These are phyloP conservation scores for Aporophyla lueneburgensis DNA, from an alignment of 2,888 invertebrate genomes.

Conservation along the genomic window DNA sequence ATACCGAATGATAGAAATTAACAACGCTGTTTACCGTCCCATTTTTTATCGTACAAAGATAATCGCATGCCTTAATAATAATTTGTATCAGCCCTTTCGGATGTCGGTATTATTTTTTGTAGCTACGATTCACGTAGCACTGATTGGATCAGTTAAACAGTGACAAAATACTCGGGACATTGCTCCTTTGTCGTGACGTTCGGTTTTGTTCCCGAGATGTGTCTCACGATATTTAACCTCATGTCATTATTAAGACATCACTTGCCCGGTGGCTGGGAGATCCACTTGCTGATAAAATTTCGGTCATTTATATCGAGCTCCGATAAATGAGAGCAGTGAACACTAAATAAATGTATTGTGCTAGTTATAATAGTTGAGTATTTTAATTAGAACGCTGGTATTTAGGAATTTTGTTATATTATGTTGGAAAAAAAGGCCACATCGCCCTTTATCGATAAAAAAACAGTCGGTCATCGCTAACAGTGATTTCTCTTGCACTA, in stretches of 20 bases:
- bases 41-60: conserved; percentile 81
- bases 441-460: conserved; percentile 12
- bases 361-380: conserved; percentile 64
- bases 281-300: conserved; percentile 82
- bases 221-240: conserved; percentile 87
- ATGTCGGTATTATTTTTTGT: conserved; percentile 80
- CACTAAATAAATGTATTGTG: conserved; percentile 67
- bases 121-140: conserved; percentile 77
- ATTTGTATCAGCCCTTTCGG: conserved; percentile 84
- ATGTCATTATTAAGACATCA: conserved; percentile 90
- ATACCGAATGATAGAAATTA: conserved; percentile 82
- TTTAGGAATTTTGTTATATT: conserved; percentile 37
- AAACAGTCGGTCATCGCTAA: conserved; percentile 28
- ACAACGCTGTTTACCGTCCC: conserved; percentile 74
- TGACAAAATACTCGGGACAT: conserved; percentile 88
- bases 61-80: conserved; percentile 83
- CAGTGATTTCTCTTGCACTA: conserved; percentile 43
- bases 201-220: conserved; percentile 84
- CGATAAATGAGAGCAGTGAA: conserved; percentile 77
- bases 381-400: conserved; percentile 64
- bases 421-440: background rate
- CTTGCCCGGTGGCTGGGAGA: conserved; percentile 89
- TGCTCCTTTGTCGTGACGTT: conserved; percentile 86
- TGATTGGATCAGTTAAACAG: conserved; percentile 89
- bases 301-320: conserved; percentile 82